Evolutionary conservation across 2,797 vertebrate genomes (phyloP), one percentile per base, ranked within the genome.

Genomic region (Apodemus agrarius): DNA sequence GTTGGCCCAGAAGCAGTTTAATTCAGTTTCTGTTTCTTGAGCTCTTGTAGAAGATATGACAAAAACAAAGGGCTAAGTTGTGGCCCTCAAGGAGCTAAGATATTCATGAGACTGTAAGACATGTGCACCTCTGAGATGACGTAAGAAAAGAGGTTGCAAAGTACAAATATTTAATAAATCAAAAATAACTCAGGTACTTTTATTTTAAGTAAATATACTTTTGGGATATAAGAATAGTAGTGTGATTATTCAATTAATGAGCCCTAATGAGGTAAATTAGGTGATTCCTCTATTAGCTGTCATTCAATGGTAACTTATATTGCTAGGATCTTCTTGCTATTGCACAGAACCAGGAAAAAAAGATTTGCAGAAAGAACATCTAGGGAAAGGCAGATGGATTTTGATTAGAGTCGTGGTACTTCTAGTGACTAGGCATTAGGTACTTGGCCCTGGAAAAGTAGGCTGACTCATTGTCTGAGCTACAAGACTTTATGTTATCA

Each of bases 141-240:
- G 34, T 14, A 91, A 89, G 59, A 16, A 10, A 52, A 89, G 8
- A 69, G 40, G 29, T 49, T 61, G 78, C 52, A 81, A 93, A 89
- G 21, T 74, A 57, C 11, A 96, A 93, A 75, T 87, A 93, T 49
- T 89, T 90, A 26, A 85, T 19, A 96, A 93, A 91, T 93, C 75
- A 19, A 40, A 52, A 94, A 90, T 61, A 88, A 88, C 22, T 19
- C 16, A 40, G 4, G 29, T 83, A 29, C 29, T 90, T 81, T 74
- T 90, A 79, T 89, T 93, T 90, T 75, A 92, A 95, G 57, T 37
- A 93, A 96, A n/a, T 57, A 69, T 95, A 75, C 69, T 91, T 4
- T 67, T 63, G 1, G n/a, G 3, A 4, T 88, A 88, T 54, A 59
- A 61, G 43, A 81, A 96, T 67, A 31, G 3, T 57, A 61, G 86